A percentile compares a stretch with the other conserved stretches of the same genome.
These are phyloP conservation scores for Drosophila quinaria DNA, from an alignment of 2,888 invertebrate species.

Conservation along the genomic window DNA sequence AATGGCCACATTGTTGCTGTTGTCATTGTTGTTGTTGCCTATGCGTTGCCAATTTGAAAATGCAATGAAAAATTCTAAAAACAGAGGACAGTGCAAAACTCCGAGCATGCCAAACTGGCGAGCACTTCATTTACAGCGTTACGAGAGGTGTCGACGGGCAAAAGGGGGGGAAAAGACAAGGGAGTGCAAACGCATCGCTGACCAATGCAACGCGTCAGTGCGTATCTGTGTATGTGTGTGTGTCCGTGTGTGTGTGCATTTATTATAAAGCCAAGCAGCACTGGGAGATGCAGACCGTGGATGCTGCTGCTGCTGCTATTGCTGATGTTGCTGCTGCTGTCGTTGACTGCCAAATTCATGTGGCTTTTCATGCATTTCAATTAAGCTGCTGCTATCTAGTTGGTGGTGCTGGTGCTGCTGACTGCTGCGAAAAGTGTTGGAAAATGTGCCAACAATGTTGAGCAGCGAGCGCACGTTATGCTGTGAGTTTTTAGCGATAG, in stretches of 20 bases:
- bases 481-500: constrained; percentile 41
- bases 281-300: constrained; percentile 7
- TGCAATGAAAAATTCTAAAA: constrained; percentile 70
- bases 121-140: constrained; percentile 72
- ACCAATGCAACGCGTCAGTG: constrained; percentile 56
- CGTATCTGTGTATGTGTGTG: constrained; percentile 23
- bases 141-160: constrained; percentile 36
- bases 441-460: constrained; percentile 64
- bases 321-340: constrained; percentile 48
- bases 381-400: constrained; percentile 64
- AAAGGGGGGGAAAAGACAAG: neutral
- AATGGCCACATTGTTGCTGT: constrained; percentile 30
- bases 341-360: constrained; percentile 75
- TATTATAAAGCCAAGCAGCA: constrained; percentile 64
- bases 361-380: constrained; percentile 81
- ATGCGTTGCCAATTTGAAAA: constrained; percentile 66
- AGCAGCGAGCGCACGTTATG: constrained; percentile 19
- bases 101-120: constrained; percentile 39
- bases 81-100: constrained; percentile 47
- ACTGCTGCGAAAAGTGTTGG: constrained; percentile 63
- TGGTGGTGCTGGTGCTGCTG: constrained; percentile 37
- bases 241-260: constrained; percentile 46
- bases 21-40: constrained; percentile 43
- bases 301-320: constrained; percentile 24
- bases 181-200: constrained; percentile 55